A percentile compares a stretch with the other conserved stretches of the same genome.
These are phyloP conservation scores for Pheosia gnoma DNA, from an alignment of 2,888 invertebrate species.

Conservation along the genomic window DNA sequence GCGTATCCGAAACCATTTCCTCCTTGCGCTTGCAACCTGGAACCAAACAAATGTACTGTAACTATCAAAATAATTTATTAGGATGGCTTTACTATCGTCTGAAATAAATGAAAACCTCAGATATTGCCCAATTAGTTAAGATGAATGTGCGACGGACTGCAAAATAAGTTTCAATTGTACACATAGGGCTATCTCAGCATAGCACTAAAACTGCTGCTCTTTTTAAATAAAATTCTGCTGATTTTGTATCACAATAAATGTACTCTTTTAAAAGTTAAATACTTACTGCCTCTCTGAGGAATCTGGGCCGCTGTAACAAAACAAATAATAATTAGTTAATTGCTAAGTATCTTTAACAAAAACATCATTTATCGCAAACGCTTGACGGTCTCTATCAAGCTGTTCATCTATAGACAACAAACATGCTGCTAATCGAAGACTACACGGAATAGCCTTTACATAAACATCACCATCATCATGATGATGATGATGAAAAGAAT, in stretches of 20 bases:
- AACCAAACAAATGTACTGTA: constrained; percentile 37
- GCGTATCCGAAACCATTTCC: constrained; percentile 92
- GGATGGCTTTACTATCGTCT: too few species aligned
- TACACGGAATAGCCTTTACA: constrained; percentile 51
- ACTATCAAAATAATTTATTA: too few species aligned
- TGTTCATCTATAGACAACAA: constrained; percentile 71
- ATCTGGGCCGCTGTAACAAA: constrained; percentile 94
- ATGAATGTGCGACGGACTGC: too few species aligned
- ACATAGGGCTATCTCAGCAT: too few species aligned
- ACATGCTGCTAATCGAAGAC: constrained; percentile 76
- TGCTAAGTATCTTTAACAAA: neutral
- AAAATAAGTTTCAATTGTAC: too few species aligned
- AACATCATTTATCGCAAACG: constrained; percentile 13
- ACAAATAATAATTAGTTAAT: constrained; percentile 54
- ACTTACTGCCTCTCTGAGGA: constrained; percentile 95
- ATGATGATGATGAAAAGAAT: neutral
- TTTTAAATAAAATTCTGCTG: too few species aligned
- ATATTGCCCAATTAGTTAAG: too few species aligned
- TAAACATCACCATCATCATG: constrained; percentile 30
- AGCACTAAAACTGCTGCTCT: too few species aligned
- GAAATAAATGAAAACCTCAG: too few species aligned
- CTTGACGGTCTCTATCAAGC: constrained; percentile 41
- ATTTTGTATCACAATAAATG: too few species aligned
- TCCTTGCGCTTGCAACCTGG: constrained; percentile 98
- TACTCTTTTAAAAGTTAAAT: constrained; percentile 41